phyloP scores from a whole-genome alignment of 2,888 invertebrate genomes.

The Danaus chrysippus region DNA sequence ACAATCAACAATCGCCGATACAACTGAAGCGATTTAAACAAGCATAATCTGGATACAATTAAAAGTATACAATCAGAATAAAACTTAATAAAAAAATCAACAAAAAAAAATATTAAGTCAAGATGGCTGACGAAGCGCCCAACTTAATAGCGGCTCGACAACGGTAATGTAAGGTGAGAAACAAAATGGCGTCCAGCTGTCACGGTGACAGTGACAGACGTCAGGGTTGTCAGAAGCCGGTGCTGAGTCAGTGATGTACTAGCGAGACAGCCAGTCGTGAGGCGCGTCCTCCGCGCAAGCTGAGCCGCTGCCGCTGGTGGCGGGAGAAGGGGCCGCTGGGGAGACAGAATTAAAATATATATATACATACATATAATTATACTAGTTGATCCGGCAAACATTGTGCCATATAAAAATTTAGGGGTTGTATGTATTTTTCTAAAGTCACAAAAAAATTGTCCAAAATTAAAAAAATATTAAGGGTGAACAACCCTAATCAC shows the following conservation, averaged over 20 bases:
- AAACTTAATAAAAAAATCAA: conserved; percentile 13
- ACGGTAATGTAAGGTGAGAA: conserved; percentile 21
- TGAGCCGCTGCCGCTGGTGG: conserved; percentile 39
- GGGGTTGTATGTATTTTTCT: too few species aligned
- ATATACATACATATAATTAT: too few species aligned
- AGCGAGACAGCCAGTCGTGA: neutral
- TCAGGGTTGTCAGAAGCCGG: conserved; percentile 9
- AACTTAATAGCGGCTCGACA: conserved; percentile 71
- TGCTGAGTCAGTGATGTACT: conserved; percentile 34
- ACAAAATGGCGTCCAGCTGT: too few species aligned
- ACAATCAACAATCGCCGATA: neutral
- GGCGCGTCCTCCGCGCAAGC: conserved; percentile 34
- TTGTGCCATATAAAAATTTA: too few species aligned
- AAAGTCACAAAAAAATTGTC: too few species aligned
- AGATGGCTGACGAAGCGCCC: conserved; percentile 64
- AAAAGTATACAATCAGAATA: conserved; percentile 4
- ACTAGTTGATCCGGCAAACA: too few species aligned
- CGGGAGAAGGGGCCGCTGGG: conserved; percentile 51
- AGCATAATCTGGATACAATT: neutral
- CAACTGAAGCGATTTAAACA: neutral
- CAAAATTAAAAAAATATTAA: too few species aligned
- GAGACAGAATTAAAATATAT: neutral
- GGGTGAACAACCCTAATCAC: too few species aligned
- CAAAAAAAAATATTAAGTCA: conserved; percentile 31
- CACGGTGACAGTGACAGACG: neutral